Conservation (phyloP, 2,797 vertebrate genomes). For the Erpetoichthys calabaricus region DNA sequence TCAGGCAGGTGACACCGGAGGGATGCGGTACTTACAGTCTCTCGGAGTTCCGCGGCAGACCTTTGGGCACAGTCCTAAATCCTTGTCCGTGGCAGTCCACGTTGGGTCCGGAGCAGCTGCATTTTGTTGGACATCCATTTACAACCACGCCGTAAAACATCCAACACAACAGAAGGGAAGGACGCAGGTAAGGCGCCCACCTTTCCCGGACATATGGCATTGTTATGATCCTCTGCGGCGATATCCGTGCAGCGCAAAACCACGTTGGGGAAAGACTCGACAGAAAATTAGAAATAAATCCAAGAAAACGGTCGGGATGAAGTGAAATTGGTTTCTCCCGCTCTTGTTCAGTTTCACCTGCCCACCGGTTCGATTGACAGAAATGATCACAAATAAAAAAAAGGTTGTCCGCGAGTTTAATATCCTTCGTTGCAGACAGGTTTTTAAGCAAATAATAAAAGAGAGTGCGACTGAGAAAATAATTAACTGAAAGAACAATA, state of each 20-base stretch:
- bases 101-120: slow-evolving; percentile 86
- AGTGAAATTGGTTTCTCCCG: too few relatives aligned
- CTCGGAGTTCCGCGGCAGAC: slow-evolving; percentile 83
- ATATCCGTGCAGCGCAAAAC: too few relatives aligned
- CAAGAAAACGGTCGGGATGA: too few relatives aligned
- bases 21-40: slow-evolving; percentile 87
- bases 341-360: too few relatives aligned
- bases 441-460: background rate
- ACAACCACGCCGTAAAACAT: slow-evolving; percentile 36
- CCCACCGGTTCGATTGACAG: too few relatives aligned
- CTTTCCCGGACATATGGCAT: slow-evolving; percentile 27
- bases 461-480: too few relatives aligned
- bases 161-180: slow-evolving; percentile 31
- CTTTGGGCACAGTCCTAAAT: slow-evolving; percentile 73
- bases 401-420: too few relatives aligned
- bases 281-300: background rate
- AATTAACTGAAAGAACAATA: background rate
- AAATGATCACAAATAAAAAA: too few relatives aligned
- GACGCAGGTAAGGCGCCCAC: slow-evolving; percentile 28
- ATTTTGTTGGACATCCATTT: slow-evolving; percentile 82
- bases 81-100: slow-evolving; percentile 93
- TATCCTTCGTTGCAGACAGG: too few relatives aligned
- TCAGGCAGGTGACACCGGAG: slow-evolving; percentile 24
- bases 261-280: background rate
- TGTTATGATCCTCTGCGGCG: slow-evolving; percentile 33